Base-by-base conservation (phyloP, 2,888 invertebrate species). In the Sarcophaga rosellei region DNA sequence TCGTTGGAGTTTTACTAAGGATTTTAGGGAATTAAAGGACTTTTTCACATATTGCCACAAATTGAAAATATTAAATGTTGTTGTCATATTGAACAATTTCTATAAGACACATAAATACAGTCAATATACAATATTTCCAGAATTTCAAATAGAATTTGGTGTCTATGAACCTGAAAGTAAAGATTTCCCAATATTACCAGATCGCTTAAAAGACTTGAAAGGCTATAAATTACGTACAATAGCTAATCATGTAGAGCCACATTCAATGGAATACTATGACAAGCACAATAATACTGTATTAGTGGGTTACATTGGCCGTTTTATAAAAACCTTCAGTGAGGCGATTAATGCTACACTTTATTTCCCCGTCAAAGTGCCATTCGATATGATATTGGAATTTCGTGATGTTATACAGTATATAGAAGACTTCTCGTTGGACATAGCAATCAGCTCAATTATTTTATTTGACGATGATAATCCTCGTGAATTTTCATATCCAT, bases 401-500 rank as follows among this genome's bases (percentile, higher is more conserved):
- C 45, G 62, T 0, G 11, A 83, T 8, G 35, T 88, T 4, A n/a
- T 78, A 17, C 17, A 10, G 0, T 82, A 80, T n/a, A 78, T 86
- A 4, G 20, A 35, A 0, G 86, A 88, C 21, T 81, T 78, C 23
- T 81, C 84, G 0, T 4, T 88, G 1, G 88, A 88, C 57, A 81
- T 88, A 68, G 82, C 88, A 23, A 66, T 62, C 0, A 80, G 68
- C 12, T 53, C 75, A 2, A 53, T 82, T 47, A 23, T 75, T 20
- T 5, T 77, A 0, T 63, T 23, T 20, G 61, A 35, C 1, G 8
- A 17, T 1, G 70, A 69, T 63, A 78, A 88, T 35, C 61, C 20
- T 1, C 21, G 23, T 15, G 84, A 86, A 4, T 87, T 44, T 53
- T 86, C 88, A 5, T 88, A 88, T 79, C 88, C 88, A 0, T 74